Base-by-base conservation (phyloP, 2,888 invertebrate genomes). In the Eilema depressum region DNA sequence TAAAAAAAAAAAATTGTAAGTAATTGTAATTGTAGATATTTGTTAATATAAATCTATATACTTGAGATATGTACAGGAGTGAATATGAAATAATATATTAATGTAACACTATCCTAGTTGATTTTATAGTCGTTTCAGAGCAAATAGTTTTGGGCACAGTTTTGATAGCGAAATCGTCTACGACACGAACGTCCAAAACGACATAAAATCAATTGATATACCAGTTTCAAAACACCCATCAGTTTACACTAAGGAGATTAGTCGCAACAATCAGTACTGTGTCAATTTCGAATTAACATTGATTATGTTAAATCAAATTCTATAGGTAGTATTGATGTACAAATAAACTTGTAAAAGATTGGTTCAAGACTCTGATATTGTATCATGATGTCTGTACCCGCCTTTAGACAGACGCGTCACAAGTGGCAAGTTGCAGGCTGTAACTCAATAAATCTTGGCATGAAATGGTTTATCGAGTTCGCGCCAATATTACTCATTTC, bases 361-460 rank as follows among this genome's bases (percentile, higher is more conserved):
- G n/a, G n/a, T 47, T 47, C 47, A 20, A 47, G 4, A 47, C 20
- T 47, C 20, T 47, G 20, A 47, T 47, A 47, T 47, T 47, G 47
- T 47, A 7, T 2, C 47, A 5, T 20, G 20, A 20, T 5, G 47
- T 20, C 47, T 20, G 47, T 47, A 47, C 47, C 20, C 47, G 47
- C 20, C 47, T 47, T 20, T 20, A 17, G 47, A 47, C 47, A 20
- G 20, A 20, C 14, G 37, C 41, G 41, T 47, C 47, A 47, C 5
- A 47, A 47, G 20, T 47, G 20, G 47, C 63, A n/a, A 37, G 63
- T 67, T 72, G 17, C 47, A 66, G 30, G 47, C 64, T 65, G 56
- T 70, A 73, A 75, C 63, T 59, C 63, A 66, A 79, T 77, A 73
- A 75, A 79, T 73, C 65, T 56, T 56, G n/a, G 10, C 66, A 53